Evolutionary conservation across 2,888 invertebrate species (phyloP).

Genomic region (Tuta absoluta): DNA sequence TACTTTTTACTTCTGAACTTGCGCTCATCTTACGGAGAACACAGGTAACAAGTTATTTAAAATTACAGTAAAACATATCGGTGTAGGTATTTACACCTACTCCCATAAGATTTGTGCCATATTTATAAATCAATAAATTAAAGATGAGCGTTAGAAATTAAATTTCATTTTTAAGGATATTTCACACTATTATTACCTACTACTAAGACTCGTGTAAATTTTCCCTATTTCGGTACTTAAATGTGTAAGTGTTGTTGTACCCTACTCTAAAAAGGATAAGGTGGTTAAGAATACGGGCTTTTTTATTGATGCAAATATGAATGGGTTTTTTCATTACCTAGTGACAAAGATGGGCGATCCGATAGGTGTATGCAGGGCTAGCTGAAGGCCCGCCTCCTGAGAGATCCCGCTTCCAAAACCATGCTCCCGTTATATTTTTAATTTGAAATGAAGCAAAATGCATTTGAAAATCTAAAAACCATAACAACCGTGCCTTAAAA

Average conservation of each 20-base stretch:
- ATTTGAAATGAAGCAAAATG: neutral
- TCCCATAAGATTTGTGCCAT: neutral
- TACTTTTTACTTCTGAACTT: neutral
- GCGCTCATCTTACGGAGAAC: constrained; percentile 5
- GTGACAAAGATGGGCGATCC: neutral
- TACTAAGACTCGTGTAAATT: neutral
- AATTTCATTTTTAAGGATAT: neutral
- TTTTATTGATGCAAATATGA: neutral
- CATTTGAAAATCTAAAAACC: neutral
- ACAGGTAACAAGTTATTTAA: constrained; percentile 9
- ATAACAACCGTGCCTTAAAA: constrained; percentile 8
- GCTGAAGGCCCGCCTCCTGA: neutral
- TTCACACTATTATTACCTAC: neutral
- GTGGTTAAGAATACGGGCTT: too few relatives aligned
- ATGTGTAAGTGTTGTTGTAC: neutral
- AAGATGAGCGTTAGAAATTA: neutral
- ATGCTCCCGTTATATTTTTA: neutral
- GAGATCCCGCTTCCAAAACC: neutral
- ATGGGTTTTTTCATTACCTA: neutral
- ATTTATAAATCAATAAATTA: neutral
- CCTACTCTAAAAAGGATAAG: too few relatives aligned
- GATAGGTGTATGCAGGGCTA: constrained; percentile 7
- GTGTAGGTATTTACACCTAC: neutral
- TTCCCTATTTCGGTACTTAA: neutral
- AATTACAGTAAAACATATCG: constrained; percentile 9